These are phyloP conservation scores for Lordiphosa clarofinis DNA, from an alignment of 1,140 invertebrate genomes.

Conservation along the genomic window DNA sequence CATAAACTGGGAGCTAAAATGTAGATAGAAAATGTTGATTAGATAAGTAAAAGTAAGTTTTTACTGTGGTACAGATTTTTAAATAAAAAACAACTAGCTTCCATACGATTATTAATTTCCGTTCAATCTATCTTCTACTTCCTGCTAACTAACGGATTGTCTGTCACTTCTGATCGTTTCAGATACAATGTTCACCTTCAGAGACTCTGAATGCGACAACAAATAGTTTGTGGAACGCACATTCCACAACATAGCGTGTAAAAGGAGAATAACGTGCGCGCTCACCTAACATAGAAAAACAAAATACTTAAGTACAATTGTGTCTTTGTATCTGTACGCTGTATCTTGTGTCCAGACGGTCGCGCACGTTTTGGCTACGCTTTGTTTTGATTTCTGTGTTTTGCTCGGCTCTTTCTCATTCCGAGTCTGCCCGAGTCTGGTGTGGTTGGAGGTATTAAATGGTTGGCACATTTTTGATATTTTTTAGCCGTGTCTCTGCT, in stretches of 20 bases:
- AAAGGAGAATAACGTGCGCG: slow-evolving; percentile 24
- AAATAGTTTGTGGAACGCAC: slow-evolving; percentile 24
- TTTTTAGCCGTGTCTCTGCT: slow-evolving; percentile 17
- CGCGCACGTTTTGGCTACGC: slow-evolving; percentile 26
- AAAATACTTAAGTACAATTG: slow-evolving; percentile 43
- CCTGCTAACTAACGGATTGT: too few relatives aligned
- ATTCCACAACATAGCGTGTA: slow-evolving; percentile 42
- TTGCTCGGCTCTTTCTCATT: slow-evolving; percentile 46
- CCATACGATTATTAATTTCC: too few relatives aligned
- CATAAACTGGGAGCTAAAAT: slow-evolving; percentile 39
- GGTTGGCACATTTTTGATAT: slow-evolving; percentile 19
- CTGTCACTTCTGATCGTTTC: too few relatives aligned
- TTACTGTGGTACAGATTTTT: too few relatives aligned
- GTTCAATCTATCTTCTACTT: too few relatives aligned
- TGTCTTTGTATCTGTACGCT: slow-evolving; percentile 16
- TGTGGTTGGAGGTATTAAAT: slow-evolving; percentile 13
- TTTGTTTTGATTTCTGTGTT: slow-evolving; percentile 40
- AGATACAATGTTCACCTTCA: too few relatives aligned
- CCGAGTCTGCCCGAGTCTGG: not conserved
- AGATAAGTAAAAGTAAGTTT: not conserved
- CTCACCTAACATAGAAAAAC: slow-evolving; percentile 39
- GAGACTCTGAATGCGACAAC: slow-evolving; percentile 1
- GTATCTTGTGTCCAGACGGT: slow-evolving; percentile 49
- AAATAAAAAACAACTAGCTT: too few relatives aligned
- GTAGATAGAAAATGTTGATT: not conserved